Conservation (phyloP, 2,888 invertebrate species). For the Phortica magna region DNA sequence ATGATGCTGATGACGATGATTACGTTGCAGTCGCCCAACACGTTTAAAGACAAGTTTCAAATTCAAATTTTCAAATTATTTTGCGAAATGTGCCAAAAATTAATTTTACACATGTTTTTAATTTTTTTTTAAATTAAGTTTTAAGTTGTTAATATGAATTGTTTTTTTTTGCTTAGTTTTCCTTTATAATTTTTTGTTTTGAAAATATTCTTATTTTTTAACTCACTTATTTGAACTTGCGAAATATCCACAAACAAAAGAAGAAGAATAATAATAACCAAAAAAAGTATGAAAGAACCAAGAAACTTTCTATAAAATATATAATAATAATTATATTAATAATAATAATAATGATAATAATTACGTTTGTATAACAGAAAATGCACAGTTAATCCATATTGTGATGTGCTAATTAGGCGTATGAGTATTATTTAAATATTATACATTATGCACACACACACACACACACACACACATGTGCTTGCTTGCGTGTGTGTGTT, state of each 20-base stretch:
- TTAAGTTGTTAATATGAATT: constrained; percentile 32
- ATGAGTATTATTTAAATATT: neutral
- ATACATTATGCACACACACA: neutral
- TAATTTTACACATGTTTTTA: constrained; percentile 53
- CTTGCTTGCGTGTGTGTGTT: neutral
- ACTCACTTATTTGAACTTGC: constrained; percentile 2
- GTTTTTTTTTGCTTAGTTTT: constrained; percentile 41
- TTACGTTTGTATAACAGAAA: neutral
- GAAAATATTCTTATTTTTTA: constrained; percentile 24
- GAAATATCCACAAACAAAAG: neutral
- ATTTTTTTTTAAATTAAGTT: neutral
- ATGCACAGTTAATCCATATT: constrained; percentile 61
- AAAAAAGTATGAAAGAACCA: neutral
- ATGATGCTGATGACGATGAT: too few species aligned
- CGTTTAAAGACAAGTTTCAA: neutral
- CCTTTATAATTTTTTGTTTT: constrained; percentile 41
- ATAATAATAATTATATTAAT: neutral
- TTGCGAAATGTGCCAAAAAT: constrained; percentile 71
- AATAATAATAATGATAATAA: neutral
- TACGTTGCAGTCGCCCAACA: too few species aligned
- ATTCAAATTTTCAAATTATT: neutral
- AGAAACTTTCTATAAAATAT: neutral
- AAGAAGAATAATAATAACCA: neutral
- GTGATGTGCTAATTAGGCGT: constrained; percentile 60
- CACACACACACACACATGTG: neutral